Percentiles rank a stretch among this genome's conserved stretches.
These are phyloP conservation scores for Melolontha melolontha DNA, from an alignment of 2,888 invertebrate genomes.

Conservation along the genomic window DNA sequence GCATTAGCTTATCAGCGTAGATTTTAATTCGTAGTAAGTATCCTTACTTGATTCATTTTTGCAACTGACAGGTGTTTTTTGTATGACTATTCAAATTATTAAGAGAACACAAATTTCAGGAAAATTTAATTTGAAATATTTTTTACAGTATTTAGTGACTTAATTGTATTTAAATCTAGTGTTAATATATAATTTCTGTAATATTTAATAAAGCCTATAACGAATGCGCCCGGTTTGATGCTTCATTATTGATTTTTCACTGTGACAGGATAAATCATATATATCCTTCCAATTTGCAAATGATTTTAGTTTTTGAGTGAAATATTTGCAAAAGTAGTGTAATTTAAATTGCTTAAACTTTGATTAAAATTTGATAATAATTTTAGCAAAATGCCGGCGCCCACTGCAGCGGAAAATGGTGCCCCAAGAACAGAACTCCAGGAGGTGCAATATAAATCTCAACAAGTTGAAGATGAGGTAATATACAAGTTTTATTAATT, in stretches of 20 bases:
- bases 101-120: neutral
- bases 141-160: neutral
- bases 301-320: neutral
- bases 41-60: neutral
- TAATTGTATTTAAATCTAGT: conserved; percentile 31
- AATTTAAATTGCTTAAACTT: conserved; percentile 2
- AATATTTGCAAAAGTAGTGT: neutral
- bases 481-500: conserved; percentile 56
- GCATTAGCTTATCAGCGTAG: conserved; percentile 12
- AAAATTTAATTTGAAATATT: neutral
- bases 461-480: conserved; percentile 92
- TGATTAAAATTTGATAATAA: conserved; percentile 12
- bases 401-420: conserved; percentile 72
- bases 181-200: conserved; percentile 12
- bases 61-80: conserved; percentile 5
- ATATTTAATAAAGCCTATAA: conserved; percentile 1
- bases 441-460: conserved; percentile 86
- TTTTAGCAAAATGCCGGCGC: conserved; percentile 71
- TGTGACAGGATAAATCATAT: conserved; percentile 31
- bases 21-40: conserved; percentile 28
- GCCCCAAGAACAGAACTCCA: conserved; percentile 89
- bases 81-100: neutral
- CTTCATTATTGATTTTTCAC: conserved; percentile 45
- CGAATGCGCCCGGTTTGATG: conserved; percentile 39
- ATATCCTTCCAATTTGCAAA: neutral